phyloP scores from a whole-genome alignment of 2,797 vertebrate species.

The Lutjanus argentimaculatus region DNA sequence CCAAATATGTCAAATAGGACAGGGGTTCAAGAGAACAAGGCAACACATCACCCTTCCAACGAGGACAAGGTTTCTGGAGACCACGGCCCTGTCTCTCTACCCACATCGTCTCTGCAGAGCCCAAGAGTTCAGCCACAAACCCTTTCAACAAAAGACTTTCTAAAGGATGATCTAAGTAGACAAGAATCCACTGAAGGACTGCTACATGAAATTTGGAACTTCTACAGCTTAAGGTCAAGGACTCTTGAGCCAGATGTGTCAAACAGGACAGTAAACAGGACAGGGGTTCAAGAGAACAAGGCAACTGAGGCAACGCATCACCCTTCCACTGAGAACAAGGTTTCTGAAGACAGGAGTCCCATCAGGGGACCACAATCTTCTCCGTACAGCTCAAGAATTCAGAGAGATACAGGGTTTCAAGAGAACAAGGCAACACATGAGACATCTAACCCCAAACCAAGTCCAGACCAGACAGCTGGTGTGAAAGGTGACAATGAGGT shows the following conservation, averaged over 20 bases:
- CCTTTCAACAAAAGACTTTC: too few relatives aligned
- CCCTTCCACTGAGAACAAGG: too few relatives aligned
- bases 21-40: not conserved
- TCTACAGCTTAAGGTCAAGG: not conserved
- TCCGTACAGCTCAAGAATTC: too few relatives aligned
- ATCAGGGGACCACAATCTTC: too few relatives aligned
- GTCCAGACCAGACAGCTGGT: not conserved
- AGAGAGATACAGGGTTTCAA: not conserved
- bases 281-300: not conserved
- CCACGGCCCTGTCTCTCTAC: too few relatives aligned
- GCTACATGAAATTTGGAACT: too few relatives aligned
- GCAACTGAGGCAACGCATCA: fast-evolving
- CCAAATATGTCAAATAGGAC: not conserved
- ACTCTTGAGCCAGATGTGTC: not conserved
- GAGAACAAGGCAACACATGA: not conserved
- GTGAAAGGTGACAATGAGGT: not conserved
- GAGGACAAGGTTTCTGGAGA: too few relatives aligned
- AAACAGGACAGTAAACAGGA: not conserved
- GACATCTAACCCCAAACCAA: not conserved
- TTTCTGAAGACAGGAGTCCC: too few relatives aligned
- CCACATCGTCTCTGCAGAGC: too few relatives aligned
- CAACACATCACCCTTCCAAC: not conserved
- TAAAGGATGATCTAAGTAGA: too few relatives aligned
- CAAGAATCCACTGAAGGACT: not conserved
- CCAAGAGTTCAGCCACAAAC: too few relatives aligned